Evolutionary conservation across 1,140 invertebrate genomes (phyloP), one percentile per base, ranked within the genome.

Genomic region (Sesamia nonagrioides): DNA sequence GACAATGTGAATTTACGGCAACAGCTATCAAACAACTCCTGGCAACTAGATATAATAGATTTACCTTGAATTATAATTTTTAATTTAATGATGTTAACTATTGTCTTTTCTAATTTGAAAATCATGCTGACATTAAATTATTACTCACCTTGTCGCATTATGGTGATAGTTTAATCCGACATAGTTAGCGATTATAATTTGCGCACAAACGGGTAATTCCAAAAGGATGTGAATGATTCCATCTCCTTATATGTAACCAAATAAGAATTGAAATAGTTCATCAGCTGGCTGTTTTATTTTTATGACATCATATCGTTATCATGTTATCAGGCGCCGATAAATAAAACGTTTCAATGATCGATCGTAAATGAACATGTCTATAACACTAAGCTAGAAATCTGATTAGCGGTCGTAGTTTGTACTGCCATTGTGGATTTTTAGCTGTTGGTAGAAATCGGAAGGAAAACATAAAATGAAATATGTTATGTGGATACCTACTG

Each of bases 201-300:
- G 5, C 21, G 8, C 37, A 37, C 61, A 66, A 66, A 42, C 35
- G 21, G 17, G 37, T 42, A 4, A 42, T 66, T 42, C 17, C 17
- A 42, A 8, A 21, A 42, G 42, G 37, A 66, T 66, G 37, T 21
- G 7, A 66, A 42, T 6, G 6, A 42, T 42, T 21, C 17, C 17
- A 66, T 66, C 61, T 66, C 61, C 61, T 66, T 66, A 66, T 66
- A 66, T 66, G 61, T 66, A 42, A 21, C 61, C 17, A 42, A 66
- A 66, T 66, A 66, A 66, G 61, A 66, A 66, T 45, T 40, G 61
- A 66, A 66, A 66, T 66, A 37, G 37, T 42, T 17, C 61, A 37
- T 42, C 61, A 40, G 37, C 37, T 18, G 37, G 6, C 13, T 42
- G 61, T 40, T 66, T 21, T 42, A 63, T 63, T 42, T 66, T 63